phyloP scores from a whole-genome alignment of 2,888 invertebrate species.

The Pandemis cinnamomeana region DNA sequence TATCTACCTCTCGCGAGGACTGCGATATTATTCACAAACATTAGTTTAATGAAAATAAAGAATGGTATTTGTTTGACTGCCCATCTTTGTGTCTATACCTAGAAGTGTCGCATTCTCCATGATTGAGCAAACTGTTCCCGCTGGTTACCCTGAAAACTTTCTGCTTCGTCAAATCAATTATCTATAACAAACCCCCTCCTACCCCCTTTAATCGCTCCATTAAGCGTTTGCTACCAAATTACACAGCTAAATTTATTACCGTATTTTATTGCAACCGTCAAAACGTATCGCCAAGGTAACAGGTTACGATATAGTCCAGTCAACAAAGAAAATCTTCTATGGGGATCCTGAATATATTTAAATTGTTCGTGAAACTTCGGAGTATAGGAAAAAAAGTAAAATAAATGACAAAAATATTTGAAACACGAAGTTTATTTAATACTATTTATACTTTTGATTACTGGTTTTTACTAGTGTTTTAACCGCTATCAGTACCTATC shows the following conservation, averaged over 20 bases:
- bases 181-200: constrained; percentile 9
- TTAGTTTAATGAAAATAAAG: too few species aligned
- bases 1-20: too few species aligned
- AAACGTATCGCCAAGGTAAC: constrained; percentile 22
- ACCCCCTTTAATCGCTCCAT: constrained; percentile 7
- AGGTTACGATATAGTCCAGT: constrained; percentile 15
- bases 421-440: too few species aligned
- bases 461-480: too few species aligned
- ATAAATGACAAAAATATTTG: too few species aligned
- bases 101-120: background rate
- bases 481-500: too few species aligned
- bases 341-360: background rate
- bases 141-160: background rate
- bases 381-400: too few species aligned
- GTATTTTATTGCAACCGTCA: constrained; percentile 33
- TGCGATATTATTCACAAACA: too few species aligned
- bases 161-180: constrained; percentile 21
- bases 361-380: too few species aligned
- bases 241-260: constrained; percentile 27
- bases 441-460: too few species aligned
- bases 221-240: constrained; percentile 25
- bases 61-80: background rate
- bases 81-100: background rate
- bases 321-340: background rate
- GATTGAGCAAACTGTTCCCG: background rate